Evolutionary conservation across 2,888 invertebrate genomes (phyloP).

Genomic region (Nebria brevicollis): DNA sequence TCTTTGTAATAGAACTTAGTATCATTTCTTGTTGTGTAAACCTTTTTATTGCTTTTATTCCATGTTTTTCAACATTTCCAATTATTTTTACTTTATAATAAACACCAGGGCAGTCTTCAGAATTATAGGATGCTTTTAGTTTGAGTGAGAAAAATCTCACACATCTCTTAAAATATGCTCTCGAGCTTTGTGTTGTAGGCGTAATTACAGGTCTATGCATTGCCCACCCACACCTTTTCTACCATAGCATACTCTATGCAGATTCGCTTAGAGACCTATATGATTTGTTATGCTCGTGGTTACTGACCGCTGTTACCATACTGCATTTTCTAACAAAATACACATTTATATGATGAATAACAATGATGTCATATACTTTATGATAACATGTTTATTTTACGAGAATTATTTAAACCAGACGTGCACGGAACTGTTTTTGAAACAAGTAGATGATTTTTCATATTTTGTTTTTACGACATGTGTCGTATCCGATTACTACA

Average conservation of each 20-base stretch:
- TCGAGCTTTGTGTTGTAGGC: neutral
- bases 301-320: neutral
- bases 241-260: neutral
- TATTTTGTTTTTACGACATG: neutral
- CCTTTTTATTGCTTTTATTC: neutral
- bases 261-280: neutral
- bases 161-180: neutral
- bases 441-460: neutral
- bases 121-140: neutral
- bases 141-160: neutral
- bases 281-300: neutral
- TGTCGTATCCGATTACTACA: neutral
- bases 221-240: constrained; percentile 12
- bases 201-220: neutral
- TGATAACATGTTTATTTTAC: neutral
- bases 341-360: neutral
- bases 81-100: neutral
- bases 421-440: neutral
- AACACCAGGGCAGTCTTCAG: neutral
- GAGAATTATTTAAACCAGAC: neutral
- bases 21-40: neutral
- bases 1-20: neutral
- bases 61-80: neutral
- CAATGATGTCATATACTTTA: neutral
- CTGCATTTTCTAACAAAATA: neutral